Base-by-base conservation (phyloP, 2,113 vertebrate species). In the Xerus inauris region DNA sequence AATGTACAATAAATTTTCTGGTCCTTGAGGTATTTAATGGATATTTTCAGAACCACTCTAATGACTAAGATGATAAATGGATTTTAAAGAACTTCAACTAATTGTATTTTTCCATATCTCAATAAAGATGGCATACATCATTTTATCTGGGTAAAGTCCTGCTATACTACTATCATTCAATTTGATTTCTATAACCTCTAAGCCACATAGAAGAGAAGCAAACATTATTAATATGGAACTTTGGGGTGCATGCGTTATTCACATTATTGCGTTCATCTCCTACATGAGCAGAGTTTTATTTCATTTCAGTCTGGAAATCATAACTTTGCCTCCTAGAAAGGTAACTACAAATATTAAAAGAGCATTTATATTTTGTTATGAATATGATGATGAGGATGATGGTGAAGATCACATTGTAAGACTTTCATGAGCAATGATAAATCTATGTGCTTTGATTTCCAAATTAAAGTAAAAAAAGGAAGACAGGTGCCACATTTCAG, bases 51-150 rank as follows among this genome's bases (percentile, higher is more conserved):
- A 94, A 81, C 26, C 45, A 81, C 26, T 47, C 14, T 92, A 95
- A 90, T 95, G 62, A 95, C 64, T 49, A 79, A 94, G 42, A 95
- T 95, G 93, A 94, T 72, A 77, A 92, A 92, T 89, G 26, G 16
- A 1, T 94, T 96, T 92, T 71, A 96, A 87, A 82, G 96, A 95
- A 87, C 16, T 72, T 96, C 71, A 42, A 19, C 40, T 97, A 95
- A 88, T 94, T 92, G 47, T 62, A 80, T 35, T 22, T 85, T 92
- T 86, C 77, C 45, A 86, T 64, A 95, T 86, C 79, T 94, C n/a
- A 96, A 49, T 77, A 88, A 92, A 57, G n/a, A 72, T 67, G 45
- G 51, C 11, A 35, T 87, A 54, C 32, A 35, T 87, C 30, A 88
- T 73, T 90, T 97, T 95, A 45, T 64, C 76, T 64, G 9, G 26